Conservation (phyloP, 1,140 invertebrate species). For the Calliphora vicina region DNA sequence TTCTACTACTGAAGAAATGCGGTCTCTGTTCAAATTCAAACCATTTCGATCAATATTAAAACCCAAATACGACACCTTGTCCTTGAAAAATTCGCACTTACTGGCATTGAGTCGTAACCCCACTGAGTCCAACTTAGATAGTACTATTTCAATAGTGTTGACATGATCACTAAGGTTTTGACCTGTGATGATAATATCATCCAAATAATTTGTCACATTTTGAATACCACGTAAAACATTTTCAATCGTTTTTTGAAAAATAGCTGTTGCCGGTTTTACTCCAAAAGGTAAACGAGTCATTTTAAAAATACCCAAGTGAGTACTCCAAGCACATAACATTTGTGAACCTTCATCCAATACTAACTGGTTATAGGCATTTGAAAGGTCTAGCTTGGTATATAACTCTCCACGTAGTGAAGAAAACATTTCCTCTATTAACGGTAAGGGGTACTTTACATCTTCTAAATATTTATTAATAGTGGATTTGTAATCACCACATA, state of each 20-base stretch:
- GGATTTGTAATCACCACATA: constrained; percentile 27
- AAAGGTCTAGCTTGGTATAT: constrained; percentile 50
- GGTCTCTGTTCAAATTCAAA: constrained; percentile 47
- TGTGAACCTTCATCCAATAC: constrained; percentile 46
- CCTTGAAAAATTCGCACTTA: constrained; percentile 55
- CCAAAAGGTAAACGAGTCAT: constrained; percentile 49
- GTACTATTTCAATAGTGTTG: constrained; percentile 42
- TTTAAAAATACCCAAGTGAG: constrained; percentile 52
- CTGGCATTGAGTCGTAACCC: constrained; percentile 45
- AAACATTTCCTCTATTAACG: constrained; percentile 54
- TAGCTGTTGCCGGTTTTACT: constrained; percentile 51
- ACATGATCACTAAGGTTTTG: constrained; percentile 39
- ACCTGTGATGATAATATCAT: constrained; percentile 52
- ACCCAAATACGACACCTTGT: constrained; percentile 55
- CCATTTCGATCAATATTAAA: constrained; percentile 51
- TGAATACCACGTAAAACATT: constrained; percentile 45
- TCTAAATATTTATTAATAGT: constrained; percentile 44
- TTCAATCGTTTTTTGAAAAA: constrained; percentile 55
- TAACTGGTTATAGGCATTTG: constrained; percentile 47
- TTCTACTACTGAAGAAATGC: not conserved
- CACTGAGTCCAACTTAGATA: constrained; percentile 38
- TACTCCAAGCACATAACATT: constrained; percentile 46
- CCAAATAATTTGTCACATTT: constrained; percentile 44
- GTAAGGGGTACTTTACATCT: constrained; percentile 46
- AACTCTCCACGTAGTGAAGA: constrained; percentile 45